Evolutionary conservation across 2,888 invertebrate genomes (phyloP), one percentile per base, ranked within the genome.

Genomic region (Silvanus unidentatus): DNA sequence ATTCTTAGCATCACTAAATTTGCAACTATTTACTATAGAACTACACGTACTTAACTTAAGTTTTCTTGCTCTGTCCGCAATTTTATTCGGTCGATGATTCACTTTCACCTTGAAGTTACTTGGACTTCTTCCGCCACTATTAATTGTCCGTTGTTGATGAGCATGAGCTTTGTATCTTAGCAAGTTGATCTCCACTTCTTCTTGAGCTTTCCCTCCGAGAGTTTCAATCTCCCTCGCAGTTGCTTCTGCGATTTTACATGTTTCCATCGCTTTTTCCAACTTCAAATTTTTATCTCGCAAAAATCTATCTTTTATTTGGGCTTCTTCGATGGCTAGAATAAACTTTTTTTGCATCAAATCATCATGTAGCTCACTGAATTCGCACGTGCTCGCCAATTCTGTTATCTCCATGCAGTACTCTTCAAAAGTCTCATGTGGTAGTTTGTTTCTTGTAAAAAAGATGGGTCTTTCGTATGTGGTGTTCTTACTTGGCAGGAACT

Each of bases 1-100:
- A 35, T 22, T 32, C 11, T 34, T 13, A 16, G 34, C n/a, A 35
- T 40, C 34, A 39, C 16, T 14, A 6, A 15, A 16, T 13, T 27
- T 27, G 28, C 44, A 44, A 2, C 11, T 10, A 38, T 40, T 42
- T n/a, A n/a, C n/a, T n/a, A n/a, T n/a, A n/a, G n/a, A n/a, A n/a
- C n/a, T n/a, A 45, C 49, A 45, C 4, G 4, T 32, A 40, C 40
- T 40, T 34, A n/a, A 28, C 40, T 32, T 37, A 22, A 22, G 3
- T 22, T 8, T 22, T 22, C 8, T 22, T 3, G 3, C 4, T 3
- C 8, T 22, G 8, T 22, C 22, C 22, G 8, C 22, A 3, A 22
- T 22, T n/a, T n/a, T n/a, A n/a, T n/a, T n/a, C n/a, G n/a, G n/a
- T n/a, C n/a, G n/a, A n/a, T n/a, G n/a, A 22, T 22, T 22, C 22